These are phyloP conservation scores for Spinus olivaceus DNA, from an alignment of 2,797 vertebrate genomes.

Conservation along the genomic window DNA sequence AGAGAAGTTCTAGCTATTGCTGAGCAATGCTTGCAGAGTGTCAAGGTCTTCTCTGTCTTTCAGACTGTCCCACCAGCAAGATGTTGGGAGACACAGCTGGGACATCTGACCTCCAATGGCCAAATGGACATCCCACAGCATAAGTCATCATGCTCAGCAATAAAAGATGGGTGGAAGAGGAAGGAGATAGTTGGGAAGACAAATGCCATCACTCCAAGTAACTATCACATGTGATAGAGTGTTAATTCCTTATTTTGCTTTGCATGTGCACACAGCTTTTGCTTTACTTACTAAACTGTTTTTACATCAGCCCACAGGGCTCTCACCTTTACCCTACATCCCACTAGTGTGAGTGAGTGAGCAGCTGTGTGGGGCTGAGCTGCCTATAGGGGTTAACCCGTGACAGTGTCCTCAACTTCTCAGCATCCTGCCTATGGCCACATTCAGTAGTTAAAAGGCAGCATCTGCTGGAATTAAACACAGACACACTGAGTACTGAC, in stretches of 20 bases:
- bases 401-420: not conserved
- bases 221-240: rapidly evolving
- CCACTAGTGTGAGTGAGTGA: not conserved
- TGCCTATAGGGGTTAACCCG: not conserved
- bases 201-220: not conserved
- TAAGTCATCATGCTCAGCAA: not conserved
- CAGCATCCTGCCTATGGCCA: not conserved
- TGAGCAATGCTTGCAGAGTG: not conserved
- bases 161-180: not conserved
- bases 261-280: rapidly evolving
- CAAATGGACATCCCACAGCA: not conserved
- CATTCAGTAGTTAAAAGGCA: not conserved
- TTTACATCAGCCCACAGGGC: not conserved
- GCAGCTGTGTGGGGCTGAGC: not conserved
- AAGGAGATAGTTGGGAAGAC: not conserved
- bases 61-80: not conserved
- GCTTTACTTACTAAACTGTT: not conserved
- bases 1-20: not conserved
- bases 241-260: not conserved
- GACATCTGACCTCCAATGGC: not conserved
- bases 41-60: not conserved
- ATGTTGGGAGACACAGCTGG: not conserved
- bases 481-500: not conserved
- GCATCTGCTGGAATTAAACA: not conserved
- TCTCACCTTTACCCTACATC: not conserved